phyloP scores from a whole-genome alignment of 2,113 vertebrate genomes.

The Chaetorhynchus papuensis region DNA sequence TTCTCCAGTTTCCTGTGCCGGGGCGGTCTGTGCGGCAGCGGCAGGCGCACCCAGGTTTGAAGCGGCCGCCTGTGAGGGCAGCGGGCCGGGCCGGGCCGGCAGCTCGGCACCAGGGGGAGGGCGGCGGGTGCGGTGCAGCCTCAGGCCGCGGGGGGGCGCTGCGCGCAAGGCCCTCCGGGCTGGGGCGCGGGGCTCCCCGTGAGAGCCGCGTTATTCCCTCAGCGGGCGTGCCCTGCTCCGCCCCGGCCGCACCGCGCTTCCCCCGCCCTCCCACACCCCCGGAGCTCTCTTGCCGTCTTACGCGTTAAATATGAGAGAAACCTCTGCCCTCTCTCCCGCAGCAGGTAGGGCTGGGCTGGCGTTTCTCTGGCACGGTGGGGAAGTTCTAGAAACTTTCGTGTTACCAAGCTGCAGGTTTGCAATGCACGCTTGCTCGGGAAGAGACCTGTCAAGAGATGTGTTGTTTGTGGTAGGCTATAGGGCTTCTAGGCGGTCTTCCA shows the following conservation, averaged over 20 bases:
- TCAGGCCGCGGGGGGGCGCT: background rate
- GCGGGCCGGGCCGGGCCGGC: background rate
- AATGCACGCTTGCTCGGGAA: fast-evolving
- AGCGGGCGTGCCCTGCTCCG: fast-evolving
- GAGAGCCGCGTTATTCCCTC: fast-evolving
- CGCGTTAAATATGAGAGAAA: fast-evolving
- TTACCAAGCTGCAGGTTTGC: background rate
- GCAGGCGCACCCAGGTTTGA: fast-evolving
- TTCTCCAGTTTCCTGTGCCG: fast-evolving
- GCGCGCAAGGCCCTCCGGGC: too few species aligned
- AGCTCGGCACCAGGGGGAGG: background rate
- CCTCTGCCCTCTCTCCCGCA: fast-evolving
- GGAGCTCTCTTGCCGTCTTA: too few species aligned
- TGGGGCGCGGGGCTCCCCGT: too few species aligned
- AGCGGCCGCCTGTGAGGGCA: background rate
- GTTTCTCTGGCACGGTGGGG: background rate
- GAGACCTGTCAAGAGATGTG: too few species aligned
- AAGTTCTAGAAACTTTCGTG: background rate
- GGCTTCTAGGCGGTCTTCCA: background rate
- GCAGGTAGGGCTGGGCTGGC: background rate
- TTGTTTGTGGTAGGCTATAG: background rate
- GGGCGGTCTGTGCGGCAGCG: background rate
- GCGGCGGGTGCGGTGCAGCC: fast-evolving
- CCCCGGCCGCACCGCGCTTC: background rate
- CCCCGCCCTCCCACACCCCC: fast-evolving